Conservation (phyloP, 2,888 invertebrate species). For the Prenolepis imparis region DNA sequence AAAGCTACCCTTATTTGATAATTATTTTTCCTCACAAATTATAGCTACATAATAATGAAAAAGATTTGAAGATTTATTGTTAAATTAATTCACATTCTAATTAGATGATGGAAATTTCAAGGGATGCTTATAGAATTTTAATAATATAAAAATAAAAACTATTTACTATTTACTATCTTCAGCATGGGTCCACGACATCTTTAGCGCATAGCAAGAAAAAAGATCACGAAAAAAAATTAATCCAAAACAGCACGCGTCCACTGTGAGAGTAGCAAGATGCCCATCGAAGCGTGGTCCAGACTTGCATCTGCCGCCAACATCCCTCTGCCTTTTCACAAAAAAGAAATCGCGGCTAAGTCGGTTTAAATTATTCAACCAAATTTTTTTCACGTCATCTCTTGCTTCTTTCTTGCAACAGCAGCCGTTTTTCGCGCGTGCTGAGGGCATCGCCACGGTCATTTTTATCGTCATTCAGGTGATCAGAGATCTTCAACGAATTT, state of each 20-base stretch:
- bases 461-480: slow-evolving; percentile 41
- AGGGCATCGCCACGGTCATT: slow-evolving; percentile 43
- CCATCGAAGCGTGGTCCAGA: slow-evolving; percentile 70
- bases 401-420: slow-evolving; percentile 36
- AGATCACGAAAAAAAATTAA: slow-evolving; percentile 63
- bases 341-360: slow-evolving; percentile 72
- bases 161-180: background rate
- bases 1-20: slow-evolving; percentile 3
- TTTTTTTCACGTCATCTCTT: slow-evolving; percentile 49
- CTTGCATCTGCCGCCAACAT: slow-evolving; percentile 71
- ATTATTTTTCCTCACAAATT: background rate
- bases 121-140: background rate
- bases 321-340: slow-evolving; percentile 46
- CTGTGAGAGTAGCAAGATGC: slow-evolving; percentile 60
- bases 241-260: slow-evolving; percentile 75
- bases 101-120: background rate
- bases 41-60: background rate
- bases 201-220: background rate
- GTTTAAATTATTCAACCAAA: slow-evolving; percentile 72
- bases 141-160: background rate
- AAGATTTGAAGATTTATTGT: slow-evolving; percentile 8
- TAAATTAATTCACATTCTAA: background rate
- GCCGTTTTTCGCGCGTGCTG: slow-evolving; percentile 62
- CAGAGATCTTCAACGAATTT: background rate
- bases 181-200: slow-evolving; percentile 9